Conservation (phyloP, 1,140 invertebrate species). For the Bombus difficillimus region DNA sequence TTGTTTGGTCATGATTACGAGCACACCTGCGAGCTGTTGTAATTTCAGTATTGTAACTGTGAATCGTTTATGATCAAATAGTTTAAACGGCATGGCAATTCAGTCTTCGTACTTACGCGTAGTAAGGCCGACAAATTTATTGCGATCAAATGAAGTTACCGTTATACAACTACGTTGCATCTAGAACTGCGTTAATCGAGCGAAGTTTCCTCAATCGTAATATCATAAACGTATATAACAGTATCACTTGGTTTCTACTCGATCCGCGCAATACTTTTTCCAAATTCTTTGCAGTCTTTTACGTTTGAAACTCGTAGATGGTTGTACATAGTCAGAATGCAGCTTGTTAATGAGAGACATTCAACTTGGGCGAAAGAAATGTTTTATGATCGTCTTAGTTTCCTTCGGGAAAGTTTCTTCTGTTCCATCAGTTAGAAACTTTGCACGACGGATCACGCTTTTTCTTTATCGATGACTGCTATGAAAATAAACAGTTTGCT, state of each 20-base stretch:
- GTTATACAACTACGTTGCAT: background rate
- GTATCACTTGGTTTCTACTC: background rate
- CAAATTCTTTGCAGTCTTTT: background rate
- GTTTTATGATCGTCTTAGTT: slow-evolving; percentile 15
- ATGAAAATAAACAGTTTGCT: slow-evolving; percentile 49
- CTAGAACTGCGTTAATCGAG: background rate
- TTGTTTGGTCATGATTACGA: slow-evolving; percentile 22
- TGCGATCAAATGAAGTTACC: background rate
- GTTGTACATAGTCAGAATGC: background rate
- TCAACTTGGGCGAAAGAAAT: slow-evolving; percentile 6
- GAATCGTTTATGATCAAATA: slow-evolving; percentile 1
- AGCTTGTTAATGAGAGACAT: slow-evolving; percentile 1
- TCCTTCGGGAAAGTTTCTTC: slow-evolving; percentile 12
- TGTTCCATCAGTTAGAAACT: background rate
- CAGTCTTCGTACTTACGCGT: background rate
- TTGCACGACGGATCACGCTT: background rate
- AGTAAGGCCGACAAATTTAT: background rate
- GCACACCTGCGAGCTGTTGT: slow-evolving; percentile 27
- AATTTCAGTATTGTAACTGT: slow-evolving; percentile 16
- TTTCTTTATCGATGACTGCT: slow-evolving; percentile 8
- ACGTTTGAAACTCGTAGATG: background rate
- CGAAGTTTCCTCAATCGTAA: background rate
- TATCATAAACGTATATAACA: background rate
- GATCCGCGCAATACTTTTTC: background rate
- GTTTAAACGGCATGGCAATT: background rate